phyloP scores from a whole-genome alignment of 2,888 invertebrate species.

The Empis livida region DNA sequence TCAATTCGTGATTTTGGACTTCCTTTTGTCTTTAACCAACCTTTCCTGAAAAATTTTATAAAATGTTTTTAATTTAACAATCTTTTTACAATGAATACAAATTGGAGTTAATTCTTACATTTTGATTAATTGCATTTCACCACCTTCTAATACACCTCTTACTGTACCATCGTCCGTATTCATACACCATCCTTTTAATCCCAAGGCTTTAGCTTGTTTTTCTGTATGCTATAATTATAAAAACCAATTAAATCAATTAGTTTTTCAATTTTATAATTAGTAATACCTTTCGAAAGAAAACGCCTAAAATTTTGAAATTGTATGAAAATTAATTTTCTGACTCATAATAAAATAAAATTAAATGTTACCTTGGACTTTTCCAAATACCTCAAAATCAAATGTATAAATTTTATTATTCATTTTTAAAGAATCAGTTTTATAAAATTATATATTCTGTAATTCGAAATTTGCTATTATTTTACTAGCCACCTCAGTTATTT shows the following conservation, averaged over 20 bases:
- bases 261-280: too few relatives aligned
- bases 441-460: too few relatives aligned
- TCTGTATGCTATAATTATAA: constrained; percentile 46
- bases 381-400: constrained; percentile 31
- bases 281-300: constrained; percentile 38
- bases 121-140: background rate
- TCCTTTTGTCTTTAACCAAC: background rate
- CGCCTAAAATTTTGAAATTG: constrained; percentile 23
- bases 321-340: background rate
- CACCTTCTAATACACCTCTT: constrained; percentile 44
- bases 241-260: constrained; percentile 12
- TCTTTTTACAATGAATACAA: too few relatives aligned
- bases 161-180: constrained; percentile 48
- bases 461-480: background rate
- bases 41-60: background rate
- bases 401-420: constrained; percentile 12
- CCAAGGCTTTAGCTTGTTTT: constrained; percentile 41
- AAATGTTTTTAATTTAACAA: background rate
- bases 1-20: background rate
- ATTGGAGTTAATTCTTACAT: background rate
- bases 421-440: too few relatives aligned
- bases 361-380: constrained; percentile 27
- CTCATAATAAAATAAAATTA: too few relatives aligned
- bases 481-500: background rate
- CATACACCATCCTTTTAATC: constrained; percentile 50